These are phyloP conservation scores for Rhizoglyphus robini DNA, from an alignment of 1,140 invertebrate species.

Conservation along the genomic window DNA sequence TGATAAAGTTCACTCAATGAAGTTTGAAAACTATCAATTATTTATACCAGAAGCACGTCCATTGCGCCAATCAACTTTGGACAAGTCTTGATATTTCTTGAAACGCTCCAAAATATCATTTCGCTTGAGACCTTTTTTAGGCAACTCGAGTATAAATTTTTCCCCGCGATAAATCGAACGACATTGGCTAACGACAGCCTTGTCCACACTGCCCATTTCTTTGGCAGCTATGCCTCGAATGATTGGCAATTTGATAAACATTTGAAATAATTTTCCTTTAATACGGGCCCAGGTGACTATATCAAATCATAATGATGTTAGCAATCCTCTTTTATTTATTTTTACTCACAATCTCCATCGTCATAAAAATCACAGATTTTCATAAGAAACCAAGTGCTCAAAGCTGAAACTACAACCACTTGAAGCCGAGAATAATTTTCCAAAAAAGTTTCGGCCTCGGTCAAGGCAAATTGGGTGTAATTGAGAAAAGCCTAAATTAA, in stretches of 20 bases:
- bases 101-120: slow-evolving; percentile 22
- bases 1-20: not conserved
- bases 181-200: not conserved
- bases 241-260: slow-evolving; percentile 8
- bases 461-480: not conserved
- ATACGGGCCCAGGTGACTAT: not conserved
- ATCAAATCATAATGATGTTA: not conserved
- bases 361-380: not conserved
- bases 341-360: not conserved
- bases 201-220: not conserved
- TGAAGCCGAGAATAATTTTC: not conserved
- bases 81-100: slow-evolving; percentile 20
- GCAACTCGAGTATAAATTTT: slow-evolving; percentile 8
- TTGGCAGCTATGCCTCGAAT: not conserved
- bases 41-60: slow-evolving; percentile 19
- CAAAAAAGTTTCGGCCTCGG: not conserved
- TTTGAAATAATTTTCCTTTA: not conserved
- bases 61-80: slow-evolving; percentile 19
- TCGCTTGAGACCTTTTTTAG: slow-evolving; percentile 20
- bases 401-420: not conserved
- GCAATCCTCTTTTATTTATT: not conserved
- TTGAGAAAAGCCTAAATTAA: too few relatives aligned
- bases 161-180: not conserved
- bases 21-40: not conserved
- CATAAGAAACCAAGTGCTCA: not conserved